A percentile compares a stretch with the other conserved stretches of the same genome.
phyloP scores from a whole-genome alignment of 2,797 vertebrate genomes.

The Anguilla marmorata region DNA sequence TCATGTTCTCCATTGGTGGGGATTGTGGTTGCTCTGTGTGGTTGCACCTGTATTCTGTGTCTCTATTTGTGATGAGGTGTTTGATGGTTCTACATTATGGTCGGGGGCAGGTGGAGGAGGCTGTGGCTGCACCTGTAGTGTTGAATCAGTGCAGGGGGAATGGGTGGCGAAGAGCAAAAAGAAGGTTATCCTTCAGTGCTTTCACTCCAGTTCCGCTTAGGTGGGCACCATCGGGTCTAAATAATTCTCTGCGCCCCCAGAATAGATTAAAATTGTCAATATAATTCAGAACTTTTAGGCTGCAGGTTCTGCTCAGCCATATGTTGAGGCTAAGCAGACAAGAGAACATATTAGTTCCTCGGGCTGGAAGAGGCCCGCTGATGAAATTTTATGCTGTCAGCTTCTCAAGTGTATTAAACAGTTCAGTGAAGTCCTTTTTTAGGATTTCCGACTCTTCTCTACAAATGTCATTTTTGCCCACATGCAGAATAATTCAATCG shows the following conservation, averaged over 20 bases:
- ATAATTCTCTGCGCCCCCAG: not conserved
- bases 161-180: not conserved
- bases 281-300: not conserved
- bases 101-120: too few species aligned
- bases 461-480: not conserved
- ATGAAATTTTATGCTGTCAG: conserved; percentile 4
- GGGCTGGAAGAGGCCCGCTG: conserved; percentile 21
- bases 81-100: not conserved
- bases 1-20: not conserved
- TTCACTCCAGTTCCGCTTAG: not conserved
- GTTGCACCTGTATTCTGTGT: too few species aligned
- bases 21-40: too few species aligned
- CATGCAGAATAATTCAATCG: not conserved
- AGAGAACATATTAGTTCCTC: conserved; percentile 16
- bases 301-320: conserved; percentile 23
- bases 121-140: too few species aligned
- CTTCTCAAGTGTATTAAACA: not conserved
- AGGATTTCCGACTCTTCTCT: not conserved
- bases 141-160: too few species aligned
- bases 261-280: conserved; percentile 30
- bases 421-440: conserved; percentile 5
- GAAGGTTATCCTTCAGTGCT: not conserved
- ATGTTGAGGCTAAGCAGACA: conserved; percentile 5
- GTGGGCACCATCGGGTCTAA: conserved; percentile 13
- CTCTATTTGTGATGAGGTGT: not conserved